Conservation (phyloP, 2,888 invertebrate species). For the Agrotis puta region DNA sequence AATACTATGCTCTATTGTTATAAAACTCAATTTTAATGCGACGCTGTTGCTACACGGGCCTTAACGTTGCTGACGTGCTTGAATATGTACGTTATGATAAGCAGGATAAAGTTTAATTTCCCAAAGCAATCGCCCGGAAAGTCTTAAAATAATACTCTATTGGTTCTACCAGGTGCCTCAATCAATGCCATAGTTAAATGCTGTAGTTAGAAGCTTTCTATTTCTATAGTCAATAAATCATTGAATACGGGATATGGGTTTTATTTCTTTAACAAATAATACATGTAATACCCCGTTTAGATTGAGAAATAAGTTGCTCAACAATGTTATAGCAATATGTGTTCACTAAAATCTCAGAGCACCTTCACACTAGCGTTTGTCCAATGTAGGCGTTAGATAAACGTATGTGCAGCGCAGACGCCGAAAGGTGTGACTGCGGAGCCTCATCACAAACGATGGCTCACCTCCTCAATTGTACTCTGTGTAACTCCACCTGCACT, state of each 20-base stretch:
- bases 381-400: too few relatives aligned
- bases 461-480: too few relatives aligned
- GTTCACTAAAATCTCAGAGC: too few relatives aligned
- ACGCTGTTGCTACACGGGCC: background rate
- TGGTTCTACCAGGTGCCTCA: constrained; percentile 32
- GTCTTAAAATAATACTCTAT: constrained; percentile 4
- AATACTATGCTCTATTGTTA: background rate
- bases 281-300: too few relatives aligned
- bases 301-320: background rate
- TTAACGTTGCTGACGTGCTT: background rate
- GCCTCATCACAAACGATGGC: too few relatives aligned
- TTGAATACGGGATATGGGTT: constrained; percentile 33
- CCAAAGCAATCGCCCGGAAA: background rate
- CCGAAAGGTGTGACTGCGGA: too few relatives aligned
- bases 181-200: constrained; percentile 24
- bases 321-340: constrained; percentile 7
- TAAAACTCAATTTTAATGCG: background rate
- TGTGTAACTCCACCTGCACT: too few relatives aligned
- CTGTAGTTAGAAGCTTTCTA: constrained; percentile 36
- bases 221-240: constrained; percentile 49
- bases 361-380: too few relatives aligned
- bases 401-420: too few relatives aligned
- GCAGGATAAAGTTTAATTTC: background rate
- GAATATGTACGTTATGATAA: background rate
- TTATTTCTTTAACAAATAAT: constrained; percentile 23